A percentile compares a stretch with the other conserved stretches of the same genome.
phyloP scores from a whole-genome alignment of 2,113 vertebrate genomes.

The Mesitornis unicolor region DNA sequence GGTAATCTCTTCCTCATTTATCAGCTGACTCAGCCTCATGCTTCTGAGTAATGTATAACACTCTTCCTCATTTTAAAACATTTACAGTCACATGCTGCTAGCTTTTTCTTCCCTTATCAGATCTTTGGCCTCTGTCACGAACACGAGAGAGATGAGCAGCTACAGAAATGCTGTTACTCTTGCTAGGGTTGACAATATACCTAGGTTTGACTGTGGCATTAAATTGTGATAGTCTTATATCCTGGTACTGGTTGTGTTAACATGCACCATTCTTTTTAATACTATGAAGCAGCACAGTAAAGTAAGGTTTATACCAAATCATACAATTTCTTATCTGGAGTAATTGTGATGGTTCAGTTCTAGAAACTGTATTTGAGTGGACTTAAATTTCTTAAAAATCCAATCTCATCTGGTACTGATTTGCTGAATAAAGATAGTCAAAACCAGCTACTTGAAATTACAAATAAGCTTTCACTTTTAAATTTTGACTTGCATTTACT shows the following conservation, averaged over 20 bases:
- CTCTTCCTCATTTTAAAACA: conserved; percentile 36
- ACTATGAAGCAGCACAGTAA: background rate
- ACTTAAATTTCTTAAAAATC: background rate
- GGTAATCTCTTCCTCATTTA: conserved; percentile 28
- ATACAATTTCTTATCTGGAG: background rate
- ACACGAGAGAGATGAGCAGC: background rate
- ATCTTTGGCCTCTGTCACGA: background rate
- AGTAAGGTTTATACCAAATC: background rate
- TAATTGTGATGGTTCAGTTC: background rate
- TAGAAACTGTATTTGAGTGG: background rate
- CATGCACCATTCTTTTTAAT: background rate
- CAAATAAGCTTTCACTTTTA: background rate
- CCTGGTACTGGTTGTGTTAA: background rate
- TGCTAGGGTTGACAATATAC: background rate
- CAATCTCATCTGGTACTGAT: background rate
- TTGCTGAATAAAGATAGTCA: background rate
- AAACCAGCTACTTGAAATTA: background rate
- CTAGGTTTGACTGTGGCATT: background rate
- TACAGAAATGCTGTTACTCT: background rate
- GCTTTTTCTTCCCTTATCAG: background rate
- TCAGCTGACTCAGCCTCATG: conserved; percentile 40
- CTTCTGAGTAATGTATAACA: conserved; percentile 13
- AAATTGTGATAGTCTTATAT: background rate
- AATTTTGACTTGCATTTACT: background rate
- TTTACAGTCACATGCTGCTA: conserved; percentile 5